Conservation (phyloP, 1,140 invertebrate genomes). For the Venturia canescens region DNA sequence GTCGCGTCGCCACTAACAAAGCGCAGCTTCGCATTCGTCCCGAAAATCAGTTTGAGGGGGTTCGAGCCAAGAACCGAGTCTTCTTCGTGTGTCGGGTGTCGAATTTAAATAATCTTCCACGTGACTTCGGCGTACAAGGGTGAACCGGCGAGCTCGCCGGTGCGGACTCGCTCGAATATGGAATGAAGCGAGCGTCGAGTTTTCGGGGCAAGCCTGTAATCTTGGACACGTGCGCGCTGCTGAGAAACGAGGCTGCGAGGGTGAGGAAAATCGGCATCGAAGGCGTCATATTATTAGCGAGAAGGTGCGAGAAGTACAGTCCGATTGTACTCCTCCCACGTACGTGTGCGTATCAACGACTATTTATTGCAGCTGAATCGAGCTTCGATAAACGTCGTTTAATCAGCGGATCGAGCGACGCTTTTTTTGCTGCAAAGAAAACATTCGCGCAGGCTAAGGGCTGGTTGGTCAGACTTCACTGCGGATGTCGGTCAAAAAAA, state of each 20-base stretch:
- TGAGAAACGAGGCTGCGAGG: conserved; percentile 40
- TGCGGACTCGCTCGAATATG: conserved; percentile 7
- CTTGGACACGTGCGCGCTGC: conserved; percentile 70
- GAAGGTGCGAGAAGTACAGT: not conserved
- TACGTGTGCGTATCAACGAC: not conserved
- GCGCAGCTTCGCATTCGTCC: too few relatives aligned
- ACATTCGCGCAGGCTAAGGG: too few relatives aligned
- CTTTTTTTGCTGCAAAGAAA: too few relatives aligned
- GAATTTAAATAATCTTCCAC: conserved; percentile 74
- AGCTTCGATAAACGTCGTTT: not conserved
- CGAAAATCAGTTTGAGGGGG: not conserved
- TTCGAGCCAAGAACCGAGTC: not conserved
- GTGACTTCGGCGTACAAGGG: conserved; percentile 63
- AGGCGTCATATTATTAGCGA: conserved; percentile 48
- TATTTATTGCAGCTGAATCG: not conserved
- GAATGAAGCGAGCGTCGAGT: not conserved
- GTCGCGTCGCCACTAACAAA: too few relatives aligned
- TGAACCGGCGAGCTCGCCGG: conserved; percentile 29
- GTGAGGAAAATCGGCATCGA: conserved; percentile 52
- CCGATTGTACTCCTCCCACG: not conserved
- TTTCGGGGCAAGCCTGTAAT: conserved; percentile 68
- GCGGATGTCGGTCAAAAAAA: too few relatives aligned
- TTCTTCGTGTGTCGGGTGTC: conserved; percentile 48
- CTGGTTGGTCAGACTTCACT: too few relatives aligned
- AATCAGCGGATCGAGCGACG: not conserved